phyloP scores from a whole-genome alignment of 2,113 vertebrate species.

The Parus major region DNA sequence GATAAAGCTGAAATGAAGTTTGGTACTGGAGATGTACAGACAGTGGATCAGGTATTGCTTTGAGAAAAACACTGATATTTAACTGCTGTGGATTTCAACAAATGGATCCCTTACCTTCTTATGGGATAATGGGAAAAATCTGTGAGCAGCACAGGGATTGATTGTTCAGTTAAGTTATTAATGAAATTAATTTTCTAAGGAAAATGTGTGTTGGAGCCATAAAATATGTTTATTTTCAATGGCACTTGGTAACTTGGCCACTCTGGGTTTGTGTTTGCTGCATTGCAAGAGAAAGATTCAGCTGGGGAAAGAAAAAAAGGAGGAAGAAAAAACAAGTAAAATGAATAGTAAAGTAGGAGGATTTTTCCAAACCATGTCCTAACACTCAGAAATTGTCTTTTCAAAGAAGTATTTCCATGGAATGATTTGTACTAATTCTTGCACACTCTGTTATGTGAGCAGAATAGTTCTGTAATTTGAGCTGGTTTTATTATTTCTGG shows the following conservation, averaged over 20 bases:
- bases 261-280: not conserved
- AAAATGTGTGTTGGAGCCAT: not conserved
- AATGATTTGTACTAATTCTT: not conserved
- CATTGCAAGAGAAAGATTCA: not conserved
- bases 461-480: not conserved
- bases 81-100: not conserved
- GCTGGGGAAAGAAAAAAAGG: accelerated
- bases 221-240: not conserved
- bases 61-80: not conserved
- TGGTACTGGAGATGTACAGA: not conserved
- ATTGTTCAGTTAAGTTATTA: not conserved
- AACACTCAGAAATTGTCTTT: not conserved
- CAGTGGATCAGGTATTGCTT: not conserved
- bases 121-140: not conserved
- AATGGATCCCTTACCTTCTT: not conserved
- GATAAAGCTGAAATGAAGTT: not conserved
- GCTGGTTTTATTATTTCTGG: not conserved
- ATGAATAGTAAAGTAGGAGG: not conserved
- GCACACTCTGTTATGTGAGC: not conserved
- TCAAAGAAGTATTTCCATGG: not conserved
- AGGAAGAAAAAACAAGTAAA: not conserved
- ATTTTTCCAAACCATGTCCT: not conserved
- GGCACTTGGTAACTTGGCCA: not conserved
- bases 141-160: not conserved
- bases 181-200: not conserved